Evolutionary conservation across 30 jellyfish, hydroid and myxozoan species (phyloP).

Genomic region (Pseudorhiza aurosa): DNA sequence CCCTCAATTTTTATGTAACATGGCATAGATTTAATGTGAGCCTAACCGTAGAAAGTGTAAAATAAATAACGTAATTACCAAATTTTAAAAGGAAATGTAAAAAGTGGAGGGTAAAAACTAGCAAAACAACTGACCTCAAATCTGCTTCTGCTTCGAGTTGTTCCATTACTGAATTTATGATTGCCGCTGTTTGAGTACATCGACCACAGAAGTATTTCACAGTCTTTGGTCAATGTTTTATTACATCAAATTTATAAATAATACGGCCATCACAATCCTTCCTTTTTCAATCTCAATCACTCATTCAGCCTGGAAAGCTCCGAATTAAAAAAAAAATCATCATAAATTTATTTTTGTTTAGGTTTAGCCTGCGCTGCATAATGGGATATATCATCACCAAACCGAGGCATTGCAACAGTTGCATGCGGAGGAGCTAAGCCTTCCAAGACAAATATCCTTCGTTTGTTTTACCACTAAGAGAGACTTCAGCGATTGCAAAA

Average conservation of each 20-base stretch:
- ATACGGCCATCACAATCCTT: constrained; percentile 3
- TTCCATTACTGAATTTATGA: constrained; percentile 68
- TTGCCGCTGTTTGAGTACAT: constrained; percentile 67
- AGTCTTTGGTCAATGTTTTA: constrained; percentile 12
- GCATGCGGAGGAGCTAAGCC: background rate
- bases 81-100: too few relatives aligned
- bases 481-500: too few relatives aligned
- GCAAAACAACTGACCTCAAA: constrained; percentile 57
- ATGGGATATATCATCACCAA: constrained; percentile 47
- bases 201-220: constrained; percentile 43
- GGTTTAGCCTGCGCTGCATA: constrained; percentile 47
- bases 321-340: constrained; percentile 15
- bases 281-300: background rate
- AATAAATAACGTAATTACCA: too few relatives aligned
- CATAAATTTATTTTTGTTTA: constrained; percentile 51
- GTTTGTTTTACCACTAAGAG: too few relatives aligned
- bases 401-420: constrained; percentile 18
- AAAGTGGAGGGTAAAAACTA: background rate
- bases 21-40: too few relatives aligned
- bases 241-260: background rate
- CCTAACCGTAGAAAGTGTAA: too few relatives aligned
- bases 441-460: too few relatives aligned
- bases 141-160: constrained; percentile 73
- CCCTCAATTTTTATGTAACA: too few relatives aligned
- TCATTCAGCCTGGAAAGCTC: constrained; percentile 15